Base-by-base conservation (phyloP, 2,888 invertebrate genomes). In the Drosophila nigricruria region DNA sequence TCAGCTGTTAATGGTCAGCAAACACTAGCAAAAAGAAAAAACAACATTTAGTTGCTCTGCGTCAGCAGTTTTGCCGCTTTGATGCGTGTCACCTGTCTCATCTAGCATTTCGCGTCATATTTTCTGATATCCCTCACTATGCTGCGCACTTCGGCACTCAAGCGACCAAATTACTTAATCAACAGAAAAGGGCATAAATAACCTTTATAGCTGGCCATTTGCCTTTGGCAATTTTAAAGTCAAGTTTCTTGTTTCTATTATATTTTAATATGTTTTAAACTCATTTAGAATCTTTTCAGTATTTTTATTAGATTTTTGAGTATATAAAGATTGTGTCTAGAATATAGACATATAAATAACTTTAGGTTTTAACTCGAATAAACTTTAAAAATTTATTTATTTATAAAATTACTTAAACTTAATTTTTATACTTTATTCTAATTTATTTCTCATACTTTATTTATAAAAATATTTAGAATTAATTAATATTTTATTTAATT, bases 1-100 rank as follows among this genome's bases (percentile, higher is more conserved):
- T 77, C 81, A 80, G 69, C 81, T 76, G 82, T 82, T 77, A 79
- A 72, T 69, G 61, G 66, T 38, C 54, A 38, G 47, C 50, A 61
- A 30, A 23, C 32, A 38, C 36, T 18, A 4, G 34, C 47, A 59
- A 43, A 60, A 30, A 30, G 3, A 61, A 59, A 36, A 73, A 60
- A 62, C 50, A 69, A 45, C 61, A 64, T 36, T 70, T 71, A 58
- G 50, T 58, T 65, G 58, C 45, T 38, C 57, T 80, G 73, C 83
- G 83, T 82, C 83, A 85, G 71, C 81, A 61, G 60, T 52, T 61
- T 69, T 54, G 61, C 16, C 20, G 38, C 32, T 43, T 25, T 12
- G 50, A 54, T 72, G 77, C 60, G 78, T 77, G 18, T 30, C 25
- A 9, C 18, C 30, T 57, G 34, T 67, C 57, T 42, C 61, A 61